Conservation (phyloP, 2,797 vertebrate species). For the Neosilurus hyrtlii region DNA sequence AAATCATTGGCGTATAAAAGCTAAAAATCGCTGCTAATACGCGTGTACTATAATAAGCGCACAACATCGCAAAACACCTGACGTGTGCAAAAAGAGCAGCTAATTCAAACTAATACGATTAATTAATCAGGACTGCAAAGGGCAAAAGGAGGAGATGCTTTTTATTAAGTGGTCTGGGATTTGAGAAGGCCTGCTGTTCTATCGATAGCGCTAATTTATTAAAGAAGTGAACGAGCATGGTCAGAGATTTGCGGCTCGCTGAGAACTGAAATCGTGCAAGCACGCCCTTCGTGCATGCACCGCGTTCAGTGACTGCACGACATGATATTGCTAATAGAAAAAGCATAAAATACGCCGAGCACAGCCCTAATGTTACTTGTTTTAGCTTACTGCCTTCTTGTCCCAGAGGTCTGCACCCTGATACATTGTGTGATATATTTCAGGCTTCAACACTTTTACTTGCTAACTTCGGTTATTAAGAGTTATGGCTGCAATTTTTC, state of each 20-base stretch:
- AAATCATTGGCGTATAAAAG: slow-evolving; percentile 35
- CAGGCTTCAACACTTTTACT: slow-evolving; percentile 33
- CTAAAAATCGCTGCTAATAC: slow-evolving; percentile 32
- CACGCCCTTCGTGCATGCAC: background rate
- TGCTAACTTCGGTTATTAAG: slow-evolving; percentile 27
- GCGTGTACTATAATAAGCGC: slow-evolving; percentile 2
- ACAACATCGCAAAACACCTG: slow-evolving; percentile 9
- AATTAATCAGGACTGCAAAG: slow-evolving; percentile 24
- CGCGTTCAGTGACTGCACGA: background rate
- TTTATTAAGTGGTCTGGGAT: slow-evolving; percentile 9
- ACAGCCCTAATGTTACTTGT: slow-evolving; percentile 13
- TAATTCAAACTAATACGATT: slow-evolving; percentile 24
- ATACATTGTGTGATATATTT: slow-evolving; percentile 25
- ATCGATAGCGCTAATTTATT: background rate
- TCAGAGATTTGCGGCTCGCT: background rate
- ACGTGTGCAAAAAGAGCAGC: background rate
- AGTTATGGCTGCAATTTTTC: slow-evolving; percentile 30
- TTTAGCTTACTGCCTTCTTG: slow-evolving; percentile 7
- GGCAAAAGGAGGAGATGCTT: slow-evolving; percentile 2
- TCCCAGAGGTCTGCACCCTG: slow-evolving; percentile 9
- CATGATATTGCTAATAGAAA: slow-evolving; percentile 20
- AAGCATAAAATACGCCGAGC: slow-evolving; percentile 12
- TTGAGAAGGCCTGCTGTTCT: background rate
- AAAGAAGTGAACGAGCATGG: background rate
- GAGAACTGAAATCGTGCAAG: background rate